phyloP scores from a whole-genome alignment of 2,888 invertebrate genomes.

The Zootermopsis nevadensis region DNA sequence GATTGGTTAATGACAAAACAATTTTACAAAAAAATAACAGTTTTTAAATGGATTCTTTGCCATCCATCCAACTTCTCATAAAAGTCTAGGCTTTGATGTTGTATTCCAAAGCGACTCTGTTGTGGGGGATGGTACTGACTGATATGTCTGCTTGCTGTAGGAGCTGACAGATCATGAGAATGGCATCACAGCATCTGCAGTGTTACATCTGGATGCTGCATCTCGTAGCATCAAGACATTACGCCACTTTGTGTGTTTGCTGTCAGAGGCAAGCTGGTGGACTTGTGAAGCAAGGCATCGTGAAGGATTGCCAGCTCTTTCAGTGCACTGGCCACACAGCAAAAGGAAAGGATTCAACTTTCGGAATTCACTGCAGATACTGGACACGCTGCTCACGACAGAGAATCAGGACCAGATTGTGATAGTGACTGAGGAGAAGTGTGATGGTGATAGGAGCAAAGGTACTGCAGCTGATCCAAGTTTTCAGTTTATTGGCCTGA shows the following conservation, averaged over 20 bases:
- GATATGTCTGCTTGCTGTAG: conserved; percentile 4
- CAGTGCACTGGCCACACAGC: conserved; percentile 45
- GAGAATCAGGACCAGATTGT: conserved; percentile 32
- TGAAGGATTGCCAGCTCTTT: conserved; percentile 37
- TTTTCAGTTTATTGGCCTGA: no score
- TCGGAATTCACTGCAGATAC: conserved; percentile 7
- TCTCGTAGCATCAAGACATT: conserved; percentile 45
- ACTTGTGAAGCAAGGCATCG: conserved; percentile 40
- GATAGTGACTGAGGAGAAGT: conserved; percentile 28
- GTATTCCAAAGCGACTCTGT: no score
- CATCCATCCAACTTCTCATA: no score
- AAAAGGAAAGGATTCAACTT: conserved; percentile 27
- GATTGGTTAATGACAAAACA: no score
- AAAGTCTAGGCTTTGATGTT: no score
- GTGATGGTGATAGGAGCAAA: neutral
- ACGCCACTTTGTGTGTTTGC: conserved; percentile 48
- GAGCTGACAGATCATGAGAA: conserved; percentile 19
- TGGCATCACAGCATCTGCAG: neutral
- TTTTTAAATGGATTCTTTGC: no score
- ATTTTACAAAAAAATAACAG: no score
- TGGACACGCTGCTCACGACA: conserved; percentile 34
- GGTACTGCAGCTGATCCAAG: neutral
- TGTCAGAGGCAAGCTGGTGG: conserved; percentile 40
- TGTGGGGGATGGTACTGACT: neutral
- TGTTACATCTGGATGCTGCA: conserved; percentile 43